Evolutionary conservation across 2,888 invertebrate genomes (phyloP).

Genomic region (Rhodophaea formosa): DNA sequence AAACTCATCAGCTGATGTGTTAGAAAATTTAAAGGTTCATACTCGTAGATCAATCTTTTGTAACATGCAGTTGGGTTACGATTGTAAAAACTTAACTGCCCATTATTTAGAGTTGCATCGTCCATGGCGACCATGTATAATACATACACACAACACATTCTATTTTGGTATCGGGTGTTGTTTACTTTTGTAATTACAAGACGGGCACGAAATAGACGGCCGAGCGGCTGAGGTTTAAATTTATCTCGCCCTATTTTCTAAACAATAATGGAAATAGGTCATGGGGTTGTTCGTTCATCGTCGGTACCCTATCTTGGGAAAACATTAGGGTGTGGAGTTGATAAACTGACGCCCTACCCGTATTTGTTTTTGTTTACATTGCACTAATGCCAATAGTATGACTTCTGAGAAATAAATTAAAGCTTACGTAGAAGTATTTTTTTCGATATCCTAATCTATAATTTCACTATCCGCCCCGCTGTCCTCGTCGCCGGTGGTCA

Average conservation of each 20-base stretch:
- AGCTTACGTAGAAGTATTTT: neutral
- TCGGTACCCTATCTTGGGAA: conserved; percentile 1
- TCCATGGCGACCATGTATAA: conserved; percentile 12
- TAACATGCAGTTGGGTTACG: too few species aligned
- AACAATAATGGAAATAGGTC: conserved; percentile 63
- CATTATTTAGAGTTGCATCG: conserved; percentile 3
- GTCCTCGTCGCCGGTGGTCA: too few species aligned
- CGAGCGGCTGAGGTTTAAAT: conserved; percentile 63
- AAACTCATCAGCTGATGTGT: too few species aligned
- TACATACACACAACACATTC: conserved; percentile 42
- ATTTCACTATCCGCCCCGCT: too few species aligned
- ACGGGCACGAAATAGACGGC: conserved; percentile 59
- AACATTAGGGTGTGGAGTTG: neutral
- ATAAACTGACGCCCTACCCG: neutral
- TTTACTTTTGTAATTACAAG: conserved; percentile 69
- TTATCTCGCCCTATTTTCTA: conserved; percentile 67
- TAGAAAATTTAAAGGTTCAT: too few species aligned
- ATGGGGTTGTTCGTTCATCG: conserved; percentile 48
- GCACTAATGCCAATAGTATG: neutral
- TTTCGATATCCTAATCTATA: neutral
- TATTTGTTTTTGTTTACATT: neutral
- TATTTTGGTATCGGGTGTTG: conserved; percentile 54
- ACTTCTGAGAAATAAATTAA: neutral
- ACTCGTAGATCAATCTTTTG: too few species aligned
- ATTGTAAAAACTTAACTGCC: too few species aligned